Evolutionary conservation across 1,140 invertebrate species (phyloP).

Genomic region (Thaumatotibia leucotreta): DNA sequence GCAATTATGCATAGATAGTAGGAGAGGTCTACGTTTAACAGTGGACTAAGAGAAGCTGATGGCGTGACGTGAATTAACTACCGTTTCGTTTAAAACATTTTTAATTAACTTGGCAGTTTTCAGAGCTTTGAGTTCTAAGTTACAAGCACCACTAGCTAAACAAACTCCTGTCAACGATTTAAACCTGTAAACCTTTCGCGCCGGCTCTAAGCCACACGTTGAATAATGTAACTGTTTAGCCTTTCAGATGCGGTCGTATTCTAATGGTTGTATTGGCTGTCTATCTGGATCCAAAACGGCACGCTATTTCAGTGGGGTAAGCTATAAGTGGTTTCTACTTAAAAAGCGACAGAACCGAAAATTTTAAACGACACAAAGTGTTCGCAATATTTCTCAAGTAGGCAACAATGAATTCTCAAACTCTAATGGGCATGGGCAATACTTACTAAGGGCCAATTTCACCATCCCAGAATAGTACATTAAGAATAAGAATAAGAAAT

Average conservation of each 20-base stretch:
- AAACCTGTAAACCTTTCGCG: not conserved
- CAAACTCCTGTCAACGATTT: not conserved
- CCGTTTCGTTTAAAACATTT: not conserved
- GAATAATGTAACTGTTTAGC: conserved; percentile 1
- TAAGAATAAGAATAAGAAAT: too few relatives aligned
- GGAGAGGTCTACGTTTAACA: too few relatives aligned
- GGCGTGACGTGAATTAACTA: too few relatives aligned
- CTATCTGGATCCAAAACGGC: too few relatives aligned
- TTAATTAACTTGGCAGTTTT: not conserved
- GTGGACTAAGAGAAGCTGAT: too few relatives aligned
- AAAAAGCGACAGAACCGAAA: too few relatives aligned
- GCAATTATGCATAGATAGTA: too few relatives aligned
- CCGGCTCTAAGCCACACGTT: not conserved
- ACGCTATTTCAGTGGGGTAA: not conserved
- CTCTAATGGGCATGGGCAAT: not conserved
- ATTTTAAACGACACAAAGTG: too few relatives aligned
- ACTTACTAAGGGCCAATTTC: not conserved
- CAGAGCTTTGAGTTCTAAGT: not conserved
- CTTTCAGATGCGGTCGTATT: not conserved
- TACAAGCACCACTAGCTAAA: not conserved
- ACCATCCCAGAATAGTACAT: too few relatives aligned
- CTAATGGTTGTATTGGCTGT: not conserved
- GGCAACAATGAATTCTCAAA: not conserved
- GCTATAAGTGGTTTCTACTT: not conserved
- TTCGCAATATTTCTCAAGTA: too few relatives aligned